Percentiles rank a stretch among this genome's conserved stretches.
Evolutionary conservation across 2,113 vertebrate species (phyloP).

Genomic region (human (Homo sapiens)): DNA sequence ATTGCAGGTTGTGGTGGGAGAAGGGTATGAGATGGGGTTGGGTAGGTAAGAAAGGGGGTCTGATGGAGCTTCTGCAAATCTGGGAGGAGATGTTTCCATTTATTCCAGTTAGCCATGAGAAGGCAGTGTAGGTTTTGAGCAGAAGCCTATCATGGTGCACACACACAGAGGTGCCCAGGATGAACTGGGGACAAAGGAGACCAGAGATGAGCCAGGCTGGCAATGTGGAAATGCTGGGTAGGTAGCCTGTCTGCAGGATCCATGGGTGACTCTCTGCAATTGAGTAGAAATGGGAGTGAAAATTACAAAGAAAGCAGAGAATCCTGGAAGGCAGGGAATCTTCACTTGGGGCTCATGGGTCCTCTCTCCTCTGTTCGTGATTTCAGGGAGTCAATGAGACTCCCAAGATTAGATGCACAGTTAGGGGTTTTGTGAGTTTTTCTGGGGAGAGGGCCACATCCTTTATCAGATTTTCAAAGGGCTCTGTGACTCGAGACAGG

Average conservation of each 20-base stretch:
- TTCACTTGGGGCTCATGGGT: background rate
- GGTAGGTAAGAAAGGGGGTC: background rate
- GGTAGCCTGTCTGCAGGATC: background rate
- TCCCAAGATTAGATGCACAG: background rate
- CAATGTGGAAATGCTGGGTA: background rate
- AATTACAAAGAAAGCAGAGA: background rate
- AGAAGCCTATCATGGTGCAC: background rate
- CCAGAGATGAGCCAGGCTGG: background rate
- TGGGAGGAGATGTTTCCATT: background rate
- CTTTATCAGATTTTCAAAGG: background rate
- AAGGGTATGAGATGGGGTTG: background rate
- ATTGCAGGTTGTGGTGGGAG: background rate
- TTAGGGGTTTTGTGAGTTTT: background rate
- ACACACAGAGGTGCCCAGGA: background rate
- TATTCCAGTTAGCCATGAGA: background rate
- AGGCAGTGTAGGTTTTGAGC: background rate
- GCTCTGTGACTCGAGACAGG: background rate
- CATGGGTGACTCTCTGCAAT: background rate
- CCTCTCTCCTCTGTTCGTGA: background rate
- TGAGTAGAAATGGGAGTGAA: background rate
- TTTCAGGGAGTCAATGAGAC: background rate
- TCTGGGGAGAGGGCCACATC: background rate
- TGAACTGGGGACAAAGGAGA: background rate
- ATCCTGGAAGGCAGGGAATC: background rate
- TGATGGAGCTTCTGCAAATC: background rate